Conservation (phyloP, 2,113 vertebrate genomes). For the Monarcha castaneiventris region DNA sequence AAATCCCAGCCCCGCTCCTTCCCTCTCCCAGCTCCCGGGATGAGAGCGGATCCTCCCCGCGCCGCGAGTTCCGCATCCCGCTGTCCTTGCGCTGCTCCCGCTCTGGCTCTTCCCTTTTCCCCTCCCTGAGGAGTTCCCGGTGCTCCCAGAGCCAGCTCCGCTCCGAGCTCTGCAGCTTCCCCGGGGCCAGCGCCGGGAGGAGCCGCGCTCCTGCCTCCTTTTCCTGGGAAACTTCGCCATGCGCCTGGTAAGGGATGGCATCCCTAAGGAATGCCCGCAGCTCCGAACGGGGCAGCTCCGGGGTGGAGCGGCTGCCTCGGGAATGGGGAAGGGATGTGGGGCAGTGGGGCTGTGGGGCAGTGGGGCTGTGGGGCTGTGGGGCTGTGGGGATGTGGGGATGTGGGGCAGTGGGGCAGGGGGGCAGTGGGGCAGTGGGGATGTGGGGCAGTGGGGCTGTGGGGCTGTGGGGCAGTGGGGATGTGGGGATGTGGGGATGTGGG, state of each 20-base stretch:
- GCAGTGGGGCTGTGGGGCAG: too few relatives aligned
- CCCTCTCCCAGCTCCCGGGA: neutral
- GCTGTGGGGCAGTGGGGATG: too few relatives aligned
- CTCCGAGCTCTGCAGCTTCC: conserved; percentile 66
- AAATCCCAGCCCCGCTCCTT: too few relatives aligned
- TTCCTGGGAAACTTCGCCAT: conserved; percentile 74
- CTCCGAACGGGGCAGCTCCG: too few relatives aligned
- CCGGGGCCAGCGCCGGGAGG: conserved; percentile 50
- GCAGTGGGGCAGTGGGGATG: too few relatives aligned
- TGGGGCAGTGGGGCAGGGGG: too few relatives aligned
- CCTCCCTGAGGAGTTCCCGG: conserved; percentile 61
- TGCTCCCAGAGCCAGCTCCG: conserved; percentile 69
- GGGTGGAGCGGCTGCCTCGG: neutral
- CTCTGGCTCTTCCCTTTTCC: neutral
- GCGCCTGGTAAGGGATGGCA: conserved; percentile 78
- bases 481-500: too few relatives aligned
- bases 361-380: too few relatives aligned
- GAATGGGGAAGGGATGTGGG: fast-evolving
- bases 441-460: too few relatives aligned
- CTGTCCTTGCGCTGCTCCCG: conserved; percentile 64
- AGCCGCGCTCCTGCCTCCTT: neutral
- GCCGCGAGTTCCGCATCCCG: conserved; percentile 71
- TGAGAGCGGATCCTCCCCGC: conserved; percentile 64
- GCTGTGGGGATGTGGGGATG: neutral
- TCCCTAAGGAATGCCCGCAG: neutral